Evolutionary conservation across 2,113 vertebrate species (phyloP), one percentile per base, ranked within the genome.

Genomic region (Xenopus borealis): DNA sequence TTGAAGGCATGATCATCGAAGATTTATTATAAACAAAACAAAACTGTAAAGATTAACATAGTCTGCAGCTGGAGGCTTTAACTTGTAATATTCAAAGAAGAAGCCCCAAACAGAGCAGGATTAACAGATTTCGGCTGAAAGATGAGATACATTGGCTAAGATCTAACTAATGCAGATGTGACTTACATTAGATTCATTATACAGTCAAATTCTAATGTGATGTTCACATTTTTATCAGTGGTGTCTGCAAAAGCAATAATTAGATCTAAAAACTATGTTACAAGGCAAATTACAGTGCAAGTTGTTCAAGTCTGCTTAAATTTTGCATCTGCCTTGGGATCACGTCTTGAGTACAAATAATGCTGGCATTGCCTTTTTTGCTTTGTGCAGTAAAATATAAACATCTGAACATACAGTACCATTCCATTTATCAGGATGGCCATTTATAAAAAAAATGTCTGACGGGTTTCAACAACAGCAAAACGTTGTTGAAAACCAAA

Each of bases 131-230:
- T 92, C 91, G 90, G 91, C 88, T 90, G 88, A 83, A 81, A 84
- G 88, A 89, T 87, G 88, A 89, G 90, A 88, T 89, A 87, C 87
- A 82, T 89, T 89, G 89, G n/a, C 90, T 91, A 88, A n/a, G n/a
- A n/a, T n/a, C n/a, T n/a, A n/a, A n/a, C n/a, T n/a, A 88, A 91
- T 90, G 90, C 91, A 90, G 88, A 91, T 91, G 88, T 88, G 88
- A 86, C 86, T 88, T 89, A 85, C 90, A 90, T 88, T 90, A 92
- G 91, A 92, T 91, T 90, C 91, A 91, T 92, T 91, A 92, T 85
- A 91, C 89, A 91, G 91, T 91, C 91, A 89, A 87, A 90, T 92
- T 88, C 89, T 90, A 86, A 87, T 90, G 87, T 78, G 79, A 86
- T 91, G 88, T 92, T 91, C 88, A 89, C 88, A 91, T 92, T 90